phyloP scores from a whole-genome alignment of 1,140 invertebrate genomes.

The Drosophila jambulina region DNA sequence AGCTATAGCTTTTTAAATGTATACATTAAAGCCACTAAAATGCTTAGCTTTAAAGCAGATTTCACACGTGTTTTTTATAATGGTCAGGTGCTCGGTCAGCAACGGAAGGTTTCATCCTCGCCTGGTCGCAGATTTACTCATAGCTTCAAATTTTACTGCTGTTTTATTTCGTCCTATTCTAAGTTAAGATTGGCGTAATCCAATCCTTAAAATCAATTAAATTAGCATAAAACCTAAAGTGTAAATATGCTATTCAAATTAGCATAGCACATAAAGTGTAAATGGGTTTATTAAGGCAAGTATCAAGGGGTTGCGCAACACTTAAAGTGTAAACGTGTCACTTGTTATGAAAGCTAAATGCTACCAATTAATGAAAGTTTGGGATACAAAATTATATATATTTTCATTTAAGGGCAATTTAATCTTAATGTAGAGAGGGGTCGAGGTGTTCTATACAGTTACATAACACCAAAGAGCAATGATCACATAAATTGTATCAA shows the following conservation, averaged over 20 bases:
- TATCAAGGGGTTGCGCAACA: neutral
- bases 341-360: neutral
- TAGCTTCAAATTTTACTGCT: neutral
- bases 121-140: neutral
- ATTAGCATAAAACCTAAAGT: neutral
- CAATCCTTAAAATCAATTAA: neutral
- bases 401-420: neutral
- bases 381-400: neutral
- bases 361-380: neutral
- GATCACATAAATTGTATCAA: neutral
- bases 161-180: neutral
- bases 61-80: neutral
- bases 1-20: constrained; percentile 7
- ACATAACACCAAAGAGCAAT: neutral
- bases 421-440: neutral
- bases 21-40: constrained; percentile 11
- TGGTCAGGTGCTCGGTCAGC: neutral
- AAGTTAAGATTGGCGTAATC: too few relatives aligned
- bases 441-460: neutral
- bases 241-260: neutral
- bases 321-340: neutral
- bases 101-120: neutral
- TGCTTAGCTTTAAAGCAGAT: constrained; percentile 12
- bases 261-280: neutral
- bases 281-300: neutral